phyloP scores from a whole-genome alignment of 2,888 invertebrate genomes.

The Synanthedon vespiformis region DNA sequence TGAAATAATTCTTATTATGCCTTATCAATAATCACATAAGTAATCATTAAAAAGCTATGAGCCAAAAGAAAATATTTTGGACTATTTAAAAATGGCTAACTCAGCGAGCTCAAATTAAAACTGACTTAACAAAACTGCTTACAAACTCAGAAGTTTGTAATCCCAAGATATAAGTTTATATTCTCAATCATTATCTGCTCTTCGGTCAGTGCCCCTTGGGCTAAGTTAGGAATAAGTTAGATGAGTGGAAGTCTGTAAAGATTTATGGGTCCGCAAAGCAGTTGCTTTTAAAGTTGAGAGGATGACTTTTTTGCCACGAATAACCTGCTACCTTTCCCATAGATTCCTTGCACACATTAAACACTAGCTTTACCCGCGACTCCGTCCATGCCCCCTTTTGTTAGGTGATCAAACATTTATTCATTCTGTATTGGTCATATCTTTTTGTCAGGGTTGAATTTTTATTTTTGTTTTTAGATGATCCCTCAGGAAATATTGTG shows the following conservation, averaged over 20 bases:
- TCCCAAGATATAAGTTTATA: background rate
- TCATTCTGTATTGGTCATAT: too few species aligned
- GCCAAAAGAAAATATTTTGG: too few species aligned
- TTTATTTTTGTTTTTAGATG: too few species aligned
- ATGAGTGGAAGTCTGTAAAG: slow-evolving; percentile 12
- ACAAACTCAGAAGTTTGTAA: background rate
- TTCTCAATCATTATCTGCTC: slow-evolving; percentile 5
- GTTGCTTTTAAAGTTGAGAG: slow-evolving; percentile 1
- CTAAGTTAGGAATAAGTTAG: slow-evolving; percentile 18
- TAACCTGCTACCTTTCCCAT: background rate
- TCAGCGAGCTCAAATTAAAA: background rate
- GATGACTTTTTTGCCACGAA: background rate
- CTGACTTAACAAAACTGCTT: background rate
- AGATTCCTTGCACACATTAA: background rate
- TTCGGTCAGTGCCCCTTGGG: slow-evolving; percentile 10
- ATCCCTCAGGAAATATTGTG: too few species aligned
- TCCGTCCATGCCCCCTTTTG: too few species aligned
- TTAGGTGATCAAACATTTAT: too few species aligned
- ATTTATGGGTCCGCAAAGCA: slow-evolving; percentile 19
- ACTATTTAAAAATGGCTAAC: too few species aligned
- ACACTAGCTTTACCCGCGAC: too few species aligned
- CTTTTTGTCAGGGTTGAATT: too few species aligned
- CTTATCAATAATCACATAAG: too few species aligned
- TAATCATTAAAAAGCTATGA: too few species aligned
- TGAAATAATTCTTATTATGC: too few species aligned